Conservation (phyloP, 2,797 vertebrate species). For the Scleropages formosus region DNA sequence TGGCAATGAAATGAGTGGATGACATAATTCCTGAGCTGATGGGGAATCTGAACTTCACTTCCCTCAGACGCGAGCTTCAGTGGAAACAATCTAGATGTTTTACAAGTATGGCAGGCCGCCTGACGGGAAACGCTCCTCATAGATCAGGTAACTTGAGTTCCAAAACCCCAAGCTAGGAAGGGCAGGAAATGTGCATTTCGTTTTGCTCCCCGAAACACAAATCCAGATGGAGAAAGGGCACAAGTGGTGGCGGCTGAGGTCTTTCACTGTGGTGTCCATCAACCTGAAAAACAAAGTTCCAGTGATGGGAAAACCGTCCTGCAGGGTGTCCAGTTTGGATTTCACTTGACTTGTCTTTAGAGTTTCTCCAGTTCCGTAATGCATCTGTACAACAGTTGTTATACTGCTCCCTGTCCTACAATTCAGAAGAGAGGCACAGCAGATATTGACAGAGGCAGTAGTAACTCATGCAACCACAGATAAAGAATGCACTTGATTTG, state of each 20-base stretch:
- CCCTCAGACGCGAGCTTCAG: background rate
- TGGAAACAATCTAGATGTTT: conserved; percentile 59
- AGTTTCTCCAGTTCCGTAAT: conserved; percentile 31
- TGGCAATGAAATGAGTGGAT: conserved; percentile 20
- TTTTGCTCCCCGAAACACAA: conserved; percentile 28
- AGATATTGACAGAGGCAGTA: conserved; percentile 17
- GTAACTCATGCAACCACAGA: conserved; percentile 1
- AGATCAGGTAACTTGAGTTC: conserved; percentile 32
- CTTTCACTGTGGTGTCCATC: conserved; percentile 17
- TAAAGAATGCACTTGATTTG: conserved; percentile 21
- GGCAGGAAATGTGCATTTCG: conserved; percentile 36
- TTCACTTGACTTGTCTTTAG: conserved; percentile 15
- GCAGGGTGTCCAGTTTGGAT: conserved; percentile 15
- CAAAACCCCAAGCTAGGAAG: conserved; percentile 21
- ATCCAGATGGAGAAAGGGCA: conserved; percentile 32
- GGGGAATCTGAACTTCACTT: conserved; percentile 38
- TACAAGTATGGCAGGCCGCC: conserved; percentile 61
- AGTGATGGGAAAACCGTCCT: conserved; percentile 25
- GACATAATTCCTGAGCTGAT: conserved; percentile 40
- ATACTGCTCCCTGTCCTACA: conserved; percentile 21
- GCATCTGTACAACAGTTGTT: conserved; percentile 7
- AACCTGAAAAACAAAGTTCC: conserved; percentile 19
- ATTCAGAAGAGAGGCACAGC: conserved; percentile 5
- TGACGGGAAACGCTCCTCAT: conserved; percentile 36
- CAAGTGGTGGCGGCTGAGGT: conserved; percentile 10